Percentiles rank a stretch among this genome's conserved stretches.
These are phyloP conservation scores for Athalia rosae DNA, from an alignment of 2,888 invertebrate genomes.

Conservation along the genomic window DNA sequence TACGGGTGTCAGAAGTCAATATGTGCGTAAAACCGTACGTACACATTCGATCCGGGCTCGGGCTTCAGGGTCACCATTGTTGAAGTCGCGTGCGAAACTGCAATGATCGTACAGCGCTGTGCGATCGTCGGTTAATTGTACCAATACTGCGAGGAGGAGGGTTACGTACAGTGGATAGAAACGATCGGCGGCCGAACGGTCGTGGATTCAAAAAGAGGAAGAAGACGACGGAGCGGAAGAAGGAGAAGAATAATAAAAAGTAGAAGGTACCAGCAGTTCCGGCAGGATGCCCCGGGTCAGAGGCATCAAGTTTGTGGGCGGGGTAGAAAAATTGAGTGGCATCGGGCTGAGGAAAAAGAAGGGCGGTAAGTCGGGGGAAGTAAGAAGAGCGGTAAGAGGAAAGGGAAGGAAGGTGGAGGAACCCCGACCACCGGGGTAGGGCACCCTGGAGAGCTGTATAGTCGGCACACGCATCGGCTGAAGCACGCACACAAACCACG, in stretches of 20 bases:
- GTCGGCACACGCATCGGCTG: slow-evolving; percentile 58
- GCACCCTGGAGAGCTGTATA: slow-evolving; percentile 66
- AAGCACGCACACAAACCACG: slow-evolving; percentile 52
- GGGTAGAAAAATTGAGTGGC: slow-evolving; percentile 40
- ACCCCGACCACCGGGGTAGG: slow-evolving; percentile 57
- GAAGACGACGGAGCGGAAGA: too few species aligned
- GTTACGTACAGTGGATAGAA: not conserved
- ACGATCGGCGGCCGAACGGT: not conserved
- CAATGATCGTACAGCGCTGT: not conserved
- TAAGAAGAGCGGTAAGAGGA: slow-evolving; percentile 22
- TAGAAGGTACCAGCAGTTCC: not conserved
- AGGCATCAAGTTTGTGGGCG: slow-evolving; percentile 17
- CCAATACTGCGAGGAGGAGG: not conserved
- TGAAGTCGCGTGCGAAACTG: slow-evolving; percentile 16
- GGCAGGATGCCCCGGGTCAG: not conserved
- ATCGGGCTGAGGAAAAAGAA: slow-evolving; percentile 1
- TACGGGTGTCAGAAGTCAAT: too few species aligned
- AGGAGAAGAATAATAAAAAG: too few species aligned
- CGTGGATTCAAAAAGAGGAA: not conserved
- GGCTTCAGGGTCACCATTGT: not conserved
- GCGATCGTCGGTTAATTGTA: slow-evolving; percentile 20
- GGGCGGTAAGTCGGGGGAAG: slow-evolving; percentile 35
- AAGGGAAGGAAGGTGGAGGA: slow-evolving; percentile 41
- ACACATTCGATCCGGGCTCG: not conserved
- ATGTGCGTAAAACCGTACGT: not conserved